Percentiles rank a stretch among this genome's conserved stretches.
These are phyloP conservation scores for Agrilus planipennis DNA, from an alignment of 1,140 invertebrate species.

Conservation along the genomic window DNA sequence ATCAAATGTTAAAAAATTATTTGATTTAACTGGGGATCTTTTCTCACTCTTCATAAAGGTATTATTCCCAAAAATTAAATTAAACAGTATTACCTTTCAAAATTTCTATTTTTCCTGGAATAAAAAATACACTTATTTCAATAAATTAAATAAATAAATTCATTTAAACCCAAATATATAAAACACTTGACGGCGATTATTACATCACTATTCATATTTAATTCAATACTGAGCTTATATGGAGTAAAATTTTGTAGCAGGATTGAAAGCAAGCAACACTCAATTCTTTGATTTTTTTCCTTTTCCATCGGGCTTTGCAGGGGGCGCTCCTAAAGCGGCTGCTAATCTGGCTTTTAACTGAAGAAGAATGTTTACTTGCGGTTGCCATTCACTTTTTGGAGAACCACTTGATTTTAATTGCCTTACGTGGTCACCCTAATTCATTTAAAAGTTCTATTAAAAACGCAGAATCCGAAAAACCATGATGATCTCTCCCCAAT, in stretches of 20 bases:
- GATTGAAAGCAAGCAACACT: background rate
- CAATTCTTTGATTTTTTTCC: slow-evolving; percentile 19
- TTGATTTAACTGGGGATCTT: slow-evolving; percentile 8
- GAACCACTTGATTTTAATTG: slow-evolving; percentile 59
- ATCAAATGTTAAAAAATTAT: slow-evolving; percentile 5
- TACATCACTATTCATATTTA: no score
- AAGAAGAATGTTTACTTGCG: slow-evolving; percentile 59
- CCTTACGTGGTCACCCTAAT: no score
- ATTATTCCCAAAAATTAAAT: slow-evolving; percentile 8
- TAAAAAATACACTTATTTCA: background rate
- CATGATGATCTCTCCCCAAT: no score
- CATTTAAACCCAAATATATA: slow-evolving; percentile 4
- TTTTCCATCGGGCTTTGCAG: slow-evolving; percentile 19
- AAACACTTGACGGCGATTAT: no score
- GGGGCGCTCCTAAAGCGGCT: slow-evolving; percentile 37
- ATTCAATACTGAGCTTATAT: no score
- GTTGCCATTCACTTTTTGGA: slow-evolving; percentile 59
- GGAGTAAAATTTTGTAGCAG: background rate
- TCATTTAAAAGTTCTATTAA: no score
- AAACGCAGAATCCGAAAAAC: no score
- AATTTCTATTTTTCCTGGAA: slow-evolving; percentile 4
- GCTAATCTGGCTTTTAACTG: slow-evolving; percentile 61
- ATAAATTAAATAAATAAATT: slow-evolving; percentile 1
- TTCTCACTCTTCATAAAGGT: slow-evolving; percentile 2
- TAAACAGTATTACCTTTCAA: slow-evolving; percentile 4